Percentiles rank a stretch among this genome's conserved stretches.
Evolutionary conservation across 2,797 vertebrate species (phyloP).

Genomic region (Rhinella marina): DNA sequence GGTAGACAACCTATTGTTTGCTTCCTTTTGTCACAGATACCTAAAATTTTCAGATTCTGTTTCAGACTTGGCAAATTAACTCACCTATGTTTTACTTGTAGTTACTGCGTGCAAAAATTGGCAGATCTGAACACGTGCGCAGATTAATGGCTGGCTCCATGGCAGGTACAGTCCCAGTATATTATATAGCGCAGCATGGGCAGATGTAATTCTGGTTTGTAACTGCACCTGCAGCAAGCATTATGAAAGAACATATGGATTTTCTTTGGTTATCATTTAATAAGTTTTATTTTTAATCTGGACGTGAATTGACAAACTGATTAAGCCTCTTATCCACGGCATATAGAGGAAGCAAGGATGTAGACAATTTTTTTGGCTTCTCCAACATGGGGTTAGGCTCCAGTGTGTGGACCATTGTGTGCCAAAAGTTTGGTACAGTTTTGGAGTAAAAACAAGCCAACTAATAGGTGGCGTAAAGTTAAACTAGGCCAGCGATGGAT

Average conservation of each 20-base stretch:
- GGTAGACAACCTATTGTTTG: background rate
- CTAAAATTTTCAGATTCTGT: background rate
- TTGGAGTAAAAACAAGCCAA: no score
- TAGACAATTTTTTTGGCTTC: no score
- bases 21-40: background rate
- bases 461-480: no score
- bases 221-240: background rate
- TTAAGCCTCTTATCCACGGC: no score
- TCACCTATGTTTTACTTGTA: slow-evolving; percentile 68
- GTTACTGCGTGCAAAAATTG: slow-evolving; percentile 87
- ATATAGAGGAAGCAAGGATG: no score
- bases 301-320: no score
- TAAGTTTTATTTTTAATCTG: no score
- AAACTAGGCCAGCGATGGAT: no score
- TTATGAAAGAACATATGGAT: background rate
- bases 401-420: no score
- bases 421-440: no score
- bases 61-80: background rate
- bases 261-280: background rate
- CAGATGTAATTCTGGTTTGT: background rate
- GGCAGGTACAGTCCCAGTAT: slow-evolving; percentile 82
- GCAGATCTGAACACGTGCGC: slow-evolving; percentile 91
- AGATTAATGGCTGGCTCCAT: slow-evolving; percentile 96
- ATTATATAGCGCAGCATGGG: background rate
- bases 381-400: no score